phyloP scores from a whole-genome alignment of 2,797 vertebrate genomes.

The Zenarchopterus dispar region DNA sequence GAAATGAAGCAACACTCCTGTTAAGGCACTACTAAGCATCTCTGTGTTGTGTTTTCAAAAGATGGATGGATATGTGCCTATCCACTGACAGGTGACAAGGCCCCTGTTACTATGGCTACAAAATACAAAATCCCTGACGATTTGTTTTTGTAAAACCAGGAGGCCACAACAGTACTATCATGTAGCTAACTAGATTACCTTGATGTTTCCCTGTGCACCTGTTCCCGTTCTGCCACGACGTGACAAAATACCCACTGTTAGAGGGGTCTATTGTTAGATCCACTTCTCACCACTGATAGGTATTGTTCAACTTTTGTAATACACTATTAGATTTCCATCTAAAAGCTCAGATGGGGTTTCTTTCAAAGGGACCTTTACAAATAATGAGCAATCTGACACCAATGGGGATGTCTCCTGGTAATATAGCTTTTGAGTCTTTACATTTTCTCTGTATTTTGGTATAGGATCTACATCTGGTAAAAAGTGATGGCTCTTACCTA shows the following conservation, averaged over 20 bases:
- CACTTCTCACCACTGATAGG: neutral
- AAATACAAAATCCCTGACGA: conserved; percentile 22
- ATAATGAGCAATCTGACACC: conserved; percentile 24
- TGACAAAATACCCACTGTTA: neutral
- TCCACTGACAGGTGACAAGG: conserved; percentile 40
- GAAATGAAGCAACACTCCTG: neutral
- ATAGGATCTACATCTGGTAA: neutral
- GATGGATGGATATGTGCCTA: conserved; percentile 15
- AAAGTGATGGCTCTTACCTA: neutral
- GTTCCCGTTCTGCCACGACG: neutral
- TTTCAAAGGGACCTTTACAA: conserved; percentile 6
- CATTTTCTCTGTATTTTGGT: no score
- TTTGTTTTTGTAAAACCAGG: conserved; percentile 16
- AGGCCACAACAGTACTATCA: neutral
- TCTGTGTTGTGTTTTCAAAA: neutral
- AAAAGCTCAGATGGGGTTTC: conserved; percentile 2
- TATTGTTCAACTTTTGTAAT: neutral
- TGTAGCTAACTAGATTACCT: neutral
- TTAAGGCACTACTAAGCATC: neutral
- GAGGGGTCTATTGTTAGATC: neutral
- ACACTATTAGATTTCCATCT: neutral
- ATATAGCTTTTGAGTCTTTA: neutral
- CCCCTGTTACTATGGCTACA: conserved; percentile 51
- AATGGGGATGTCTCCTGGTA: neutral
- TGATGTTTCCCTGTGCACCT: neutral